phyloP scores from a whole-genome alignment of 2,113 vertebrate genomes.

The Datnioides undecimradiatus region DNA sequence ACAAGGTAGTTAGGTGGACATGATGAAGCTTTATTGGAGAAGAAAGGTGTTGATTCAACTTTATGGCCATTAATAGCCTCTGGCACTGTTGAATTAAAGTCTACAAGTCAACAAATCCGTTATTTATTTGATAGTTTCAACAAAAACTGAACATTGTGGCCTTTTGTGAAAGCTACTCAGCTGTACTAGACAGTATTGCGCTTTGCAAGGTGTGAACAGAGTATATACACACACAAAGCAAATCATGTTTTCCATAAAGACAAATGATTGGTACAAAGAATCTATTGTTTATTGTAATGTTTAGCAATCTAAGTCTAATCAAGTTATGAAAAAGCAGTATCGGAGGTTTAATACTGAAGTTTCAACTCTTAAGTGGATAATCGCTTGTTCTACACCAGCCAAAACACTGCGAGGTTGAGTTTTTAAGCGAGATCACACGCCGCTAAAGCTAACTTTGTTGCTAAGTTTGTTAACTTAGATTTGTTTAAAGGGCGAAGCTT shows the following conservation, averaged over 20 bases:
- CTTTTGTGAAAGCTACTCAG: no score
- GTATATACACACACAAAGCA: neutral
- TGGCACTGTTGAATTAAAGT: neutral
- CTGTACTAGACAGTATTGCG: no score
- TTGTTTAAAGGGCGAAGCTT: neutral
- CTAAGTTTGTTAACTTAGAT: neutral
- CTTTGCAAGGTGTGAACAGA: neutral
- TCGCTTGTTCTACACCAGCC: neutral
- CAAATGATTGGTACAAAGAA: fast-evolving
- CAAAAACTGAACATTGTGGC: no score
- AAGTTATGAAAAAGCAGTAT: no score
- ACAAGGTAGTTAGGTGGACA: neutral
- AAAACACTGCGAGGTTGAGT: neutral
- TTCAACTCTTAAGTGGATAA: no score
- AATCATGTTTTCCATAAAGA: neutral
- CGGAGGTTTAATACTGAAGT: no score
- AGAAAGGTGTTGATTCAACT: neutral
- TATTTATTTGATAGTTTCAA: no score
- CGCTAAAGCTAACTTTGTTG: slow-evolving; percentile 34
- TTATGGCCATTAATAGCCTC: neutral
- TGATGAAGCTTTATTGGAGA: neutral
- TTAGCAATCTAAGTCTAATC: neutral
- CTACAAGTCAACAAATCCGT: no score
- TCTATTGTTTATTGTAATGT: no score
- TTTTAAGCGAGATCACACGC: neutral